These are phyloP conservation scores for Microplitis demolitor DNA, from an alignment of 1,140 invertebrate species.

Conservation along the genomic window DNA sequence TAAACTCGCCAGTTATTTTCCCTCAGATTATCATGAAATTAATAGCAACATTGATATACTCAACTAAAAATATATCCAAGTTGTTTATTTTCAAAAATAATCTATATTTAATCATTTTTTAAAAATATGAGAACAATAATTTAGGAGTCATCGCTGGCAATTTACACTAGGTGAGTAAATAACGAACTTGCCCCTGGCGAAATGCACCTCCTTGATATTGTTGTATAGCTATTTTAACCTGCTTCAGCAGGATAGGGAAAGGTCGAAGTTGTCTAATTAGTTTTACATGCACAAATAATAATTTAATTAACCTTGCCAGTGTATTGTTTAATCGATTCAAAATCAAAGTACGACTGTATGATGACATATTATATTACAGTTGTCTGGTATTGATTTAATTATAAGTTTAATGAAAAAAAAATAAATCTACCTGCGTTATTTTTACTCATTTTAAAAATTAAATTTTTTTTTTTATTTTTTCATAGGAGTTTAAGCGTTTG, in stretches of 20 bases:
- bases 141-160: conserved; percentile 40
- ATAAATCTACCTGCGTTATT: no score
- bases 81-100: not conserved
- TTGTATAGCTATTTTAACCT: conserved; percentile 63
- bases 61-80: not conserved
- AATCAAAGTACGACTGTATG: no score
- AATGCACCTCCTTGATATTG: conserved; percentile 62
- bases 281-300: conserved; percentile 54
- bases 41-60: not conserved
- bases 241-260: conserved; percentile 56
- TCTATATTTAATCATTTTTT: not conserved
- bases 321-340: not conserved
- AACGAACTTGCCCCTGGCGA: conserved; percentile 60
- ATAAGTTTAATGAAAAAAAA: no score
- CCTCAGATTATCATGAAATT: not conserved
- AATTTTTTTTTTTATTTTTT: no score
- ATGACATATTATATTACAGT: no score
- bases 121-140: conserved; percentile 22
- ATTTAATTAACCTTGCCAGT: conserved; percentile 7
- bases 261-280: conserved; percentile 57
- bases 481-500: no score
- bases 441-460: no score
- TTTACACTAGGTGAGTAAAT: conserved; percentile 59
- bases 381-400: no score
- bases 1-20: conserved; percentile 38